phyloP scores from a whole-genome alignment of 2,888 invertebrate genomes.

The Epistrophe grossulariae region DNA sequence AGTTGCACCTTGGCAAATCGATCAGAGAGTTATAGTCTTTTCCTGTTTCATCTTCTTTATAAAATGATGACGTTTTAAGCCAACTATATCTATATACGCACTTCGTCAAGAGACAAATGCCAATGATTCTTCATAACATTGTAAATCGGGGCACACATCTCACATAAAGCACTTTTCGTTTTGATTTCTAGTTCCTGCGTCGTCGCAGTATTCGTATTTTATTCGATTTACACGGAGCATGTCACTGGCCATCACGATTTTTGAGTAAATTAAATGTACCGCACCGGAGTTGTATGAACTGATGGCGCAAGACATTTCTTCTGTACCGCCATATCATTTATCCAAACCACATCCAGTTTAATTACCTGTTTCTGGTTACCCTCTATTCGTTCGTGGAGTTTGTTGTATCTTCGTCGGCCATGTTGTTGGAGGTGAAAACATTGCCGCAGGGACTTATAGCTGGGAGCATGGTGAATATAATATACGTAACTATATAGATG shows the following conservation, averaged over 20 bases:
- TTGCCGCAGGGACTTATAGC: slow-evolving; percentile 35
- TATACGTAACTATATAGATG: neutral
- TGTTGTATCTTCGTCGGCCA: neutral
- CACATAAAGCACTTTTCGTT: slow-evolving; percentile 41
- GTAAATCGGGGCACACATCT: slow-evolving; percentile 39
- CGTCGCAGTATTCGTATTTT: slow-evolving; percentile 4
- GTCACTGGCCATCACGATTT: slow-evolving; percentile 64
- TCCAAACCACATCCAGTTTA: slow-evolving; percentile 52
- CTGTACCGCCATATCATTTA: slow-evolving; percentile 32
- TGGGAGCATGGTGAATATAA: slow-evolving; percentile 33
- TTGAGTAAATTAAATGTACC: slow-evolving; percentile 54
- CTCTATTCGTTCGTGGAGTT: neutral
- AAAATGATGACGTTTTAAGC: slow-evolving; percentile 32
- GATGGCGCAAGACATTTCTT: slow-evolving; percentile 34
- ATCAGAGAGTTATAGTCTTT: slow-evolving; percentile 24
- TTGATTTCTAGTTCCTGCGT: slow-evolving; percentile 59
- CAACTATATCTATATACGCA: slow-evolving; percentile 10
- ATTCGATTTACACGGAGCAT: slow-evolving; percentile 35
- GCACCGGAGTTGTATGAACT: slow-evolving; percentile 12
- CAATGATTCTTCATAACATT: slow-evolving; percentile 40
- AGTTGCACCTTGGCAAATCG: slow-evolving; percentile 64
- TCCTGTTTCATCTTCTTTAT: slow-evolving; percentile 51
- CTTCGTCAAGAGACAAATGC: slow-evolving; percentile 20
- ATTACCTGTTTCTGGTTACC: slow-evolving; percentile 45
- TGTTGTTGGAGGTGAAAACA: slow-evolving; percentile 30